Evolutionary conservation across 2,888 invertebrate genomes (phyloP).

Genomic region (Caenorhabditis auriculariae): DNA sequence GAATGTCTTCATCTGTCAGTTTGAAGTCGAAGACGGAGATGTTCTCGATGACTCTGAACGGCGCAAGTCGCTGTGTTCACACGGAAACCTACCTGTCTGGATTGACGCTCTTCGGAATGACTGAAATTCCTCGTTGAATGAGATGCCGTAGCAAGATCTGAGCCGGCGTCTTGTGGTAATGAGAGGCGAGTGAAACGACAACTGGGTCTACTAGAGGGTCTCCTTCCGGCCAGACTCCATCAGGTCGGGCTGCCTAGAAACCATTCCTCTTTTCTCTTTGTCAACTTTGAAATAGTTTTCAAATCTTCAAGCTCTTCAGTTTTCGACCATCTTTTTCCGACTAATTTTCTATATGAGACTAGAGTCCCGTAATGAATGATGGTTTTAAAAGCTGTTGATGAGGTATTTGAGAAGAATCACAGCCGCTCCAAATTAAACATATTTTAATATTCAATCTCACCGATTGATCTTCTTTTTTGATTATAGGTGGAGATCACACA

Average conservation of each 20-base stretch:
- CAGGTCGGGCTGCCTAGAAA: slow-evolving; percentile 39
- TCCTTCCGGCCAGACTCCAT: slow-evolving; percentile 39
- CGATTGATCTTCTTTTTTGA: too few species aligned
- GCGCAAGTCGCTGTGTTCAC: background rate
- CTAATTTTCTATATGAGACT: too few species aligned
- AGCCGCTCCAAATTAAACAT: too few species aligned
- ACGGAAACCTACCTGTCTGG: slow-evolving; percentile 17
- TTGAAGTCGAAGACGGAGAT: slow-evolving; percentile 47
- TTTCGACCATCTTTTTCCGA: too few species aligned
- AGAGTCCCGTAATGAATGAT: too few species aligned
- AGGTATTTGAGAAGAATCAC: too few species aligned
- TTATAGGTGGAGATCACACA: too few species aligned
- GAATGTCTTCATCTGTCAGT: slow-evolving; percentile 40
- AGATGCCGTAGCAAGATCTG: slow-evolving; percentile 47
- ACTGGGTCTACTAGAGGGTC: slow-evolving; percentile 38
- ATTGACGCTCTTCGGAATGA: slow-evolving; percentile 44
- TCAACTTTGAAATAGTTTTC: background rate
- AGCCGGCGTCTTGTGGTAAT: slow-evolving; percentile 44
- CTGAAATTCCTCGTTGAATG: slow-evolving; percentile 43
- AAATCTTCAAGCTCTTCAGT: too few species aligned
- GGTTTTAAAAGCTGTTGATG: too few species aligned
- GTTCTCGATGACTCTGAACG: slow-evolving; percentile 42
- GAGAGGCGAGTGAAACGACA: slow-evolving; percentile 32
- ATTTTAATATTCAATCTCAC: too few species aligned
- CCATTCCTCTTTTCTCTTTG: background rate